These are phyloP conservation scores for Falco concolor DNA, from an alignment of 2,797 vertebrate genomes.

Conservation along the genomic window DNA sequence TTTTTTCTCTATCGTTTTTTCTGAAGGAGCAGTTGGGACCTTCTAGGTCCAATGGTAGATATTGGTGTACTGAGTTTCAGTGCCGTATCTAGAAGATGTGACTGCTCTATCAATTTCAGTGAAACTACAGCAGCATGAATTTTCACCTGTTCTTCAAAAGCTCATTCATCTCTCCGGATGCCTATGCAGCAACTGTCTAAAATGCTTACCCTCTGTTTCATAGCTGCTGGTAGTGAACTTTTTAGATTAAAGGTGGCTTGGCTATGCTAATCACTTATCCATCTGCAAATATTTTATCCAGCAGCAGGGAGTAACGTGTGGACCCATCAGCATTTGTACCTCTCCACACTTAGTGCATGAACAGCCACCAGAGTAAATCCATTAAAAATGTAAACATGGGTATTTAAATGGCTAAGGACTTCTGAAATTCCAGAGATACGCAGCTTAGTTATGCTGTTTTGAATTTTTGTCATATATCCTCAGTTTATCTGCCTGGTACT, in stretches of 20 bases:
- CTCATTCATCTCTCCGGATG: not conserved
- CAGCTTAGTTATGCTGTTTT: not conserved
- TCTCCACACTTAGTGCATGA: not conserved
- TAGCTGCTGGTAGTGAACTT: not conserved
- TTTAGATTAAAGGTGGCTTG: not conserved
- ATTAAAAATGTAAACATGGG: not conserved
- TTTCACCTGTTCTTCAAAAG: not conserved
- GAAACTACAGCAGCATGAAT: not conserved
- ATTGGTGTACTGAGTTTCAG: not conserved
- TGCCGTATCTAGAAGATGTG: not conserved
- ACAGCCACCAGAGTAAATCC: not conserved
- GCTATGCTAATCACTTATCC: not conserved
- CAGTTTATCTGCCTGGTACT: not conserved
- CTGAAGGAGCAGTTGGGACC: not conserved
- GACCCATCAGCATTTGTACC: not conserved
- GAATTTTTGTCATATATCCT: not conserved
- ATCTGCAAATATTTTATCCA: not conserved
- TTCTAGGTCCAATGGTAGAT: not conserved
- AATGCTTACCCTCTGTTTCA: not conserved
- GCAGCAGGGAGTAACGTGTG: not conserved
- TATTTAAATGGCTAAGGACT: not conserved
- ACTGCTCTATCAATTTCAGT: not conserved
- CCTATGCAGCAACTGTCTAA: not conserved
- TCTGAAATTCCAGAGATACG: not conserved
- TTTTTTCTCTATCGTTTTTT: not conserved